Base-by-base conservation (phyloP, 2,888 invertebrate species). In the Drosophila ochracea region DNA sequence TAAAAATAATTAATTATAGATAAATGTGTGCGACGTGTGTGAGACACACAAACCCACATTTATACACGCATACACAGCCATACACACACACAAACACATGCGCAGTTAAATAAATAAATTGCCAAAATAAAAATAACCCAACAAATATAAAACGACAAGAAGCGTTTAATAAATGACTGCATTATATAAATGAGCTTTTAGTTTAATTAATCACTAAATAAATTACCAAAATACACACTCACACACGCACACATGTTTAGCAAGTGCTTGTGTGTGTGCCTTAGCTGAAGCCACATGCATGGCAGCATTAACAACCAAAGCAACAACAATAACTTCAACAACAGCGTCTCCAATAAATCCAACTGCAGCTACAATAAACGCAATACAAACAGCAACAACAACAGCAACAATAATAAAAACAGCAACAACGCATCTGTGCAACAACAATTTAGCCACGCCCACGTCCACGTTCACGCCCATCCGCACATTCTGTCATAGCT, bases 131-230 rank as follows among this genome's bases (percentile, higher is more conserved):
- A 59, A 59, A 67, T 16, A 35, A 63, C 19, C 19, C 19, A 54
- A 49, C 37, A 54, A 33, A 39, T 39, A 55, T 39, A 69, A 59
- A 57, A 43, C 50, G 25, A 66, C 59, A 75, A 69, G 63, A 64
- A 69, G 61, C 70, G 70, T 70, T 70, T 76, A 75, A 85, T 81
- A 83, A 86, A 86, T 86, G 85, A 86, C 85, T 88, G 85, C 73
- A 78, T 76, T 86, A 79, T 69, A 85, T 70, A 89, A 86, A 87
- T 89, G 89, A 90, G 89, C 90, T 89, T 89, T 89, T 90, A 89
- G 87, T 90, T 82, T 83, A 89, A 89, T 89, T 86, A 86, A 90
- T 83, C 72, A 83, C 82, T 69, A 76, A 83, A 87, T 87, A 89
- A 85, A 87, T 86, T 73, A 81, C 55, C 37, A 39, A 57, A 41